Evolutionary conservation across 1,140 invertebrate genomes (phyloP).

Genomic region (Papilio dardanus): DNA sequence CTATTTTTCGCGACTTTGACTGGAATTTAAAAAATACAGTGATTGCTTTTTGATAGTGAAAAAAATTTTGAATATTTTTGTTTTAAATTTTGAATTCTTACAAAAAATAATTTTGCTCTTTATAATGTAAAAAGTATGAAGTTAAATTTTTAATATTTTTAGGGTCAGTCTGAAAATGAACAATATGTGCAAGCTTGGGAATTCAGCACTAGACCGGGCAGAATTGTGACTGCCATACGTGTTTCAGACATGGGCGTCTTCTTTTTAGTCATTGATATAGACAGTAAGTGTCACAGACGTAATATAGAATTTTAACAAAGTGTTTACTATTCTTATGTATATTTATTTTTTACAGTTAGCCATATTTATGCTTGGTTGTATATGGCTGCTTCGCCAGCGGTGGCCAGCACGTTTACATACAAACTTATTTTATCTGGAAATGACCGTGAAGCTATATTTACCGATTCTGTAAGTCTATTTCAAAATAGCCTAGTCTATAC

Average conservation of each 20-base stretch:
- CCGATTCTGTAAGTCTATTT: constrained; percentile 66
- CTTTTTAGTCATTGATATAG: constrained; percentile 75
- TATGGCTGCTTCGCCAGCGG: constrained; percentile 73
- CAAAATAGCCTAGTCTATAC: background rate
- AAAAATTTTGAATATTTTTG: no score
- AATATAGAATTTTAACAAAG: background rate
- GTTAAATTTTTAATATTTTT: constrained; percentile 44
- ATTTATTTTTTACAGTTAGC: constrained; percentile 48
- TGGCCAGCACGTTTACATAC: constrained; percentile 67
- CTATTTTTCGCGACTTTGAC: no score
- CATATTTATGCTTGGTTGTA: constrained; percentile 65
- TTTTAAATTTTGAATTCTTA: no score
- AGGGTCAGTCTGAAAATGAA: constrained; percentile 73
- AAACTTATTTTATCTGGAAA: constrained; percentile 74
- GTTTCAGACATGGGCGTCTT: constrained; percentile 75
- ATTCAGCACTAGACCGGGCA: constrained; percentile 66
- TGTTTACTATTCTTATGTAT: background rate
- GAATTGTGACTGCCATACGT: constrained; percentile 69
- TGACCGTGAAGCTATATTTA: constrained; percentile 76
- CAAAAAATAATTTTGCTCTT: no score
- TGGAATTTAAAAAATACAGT: no score
- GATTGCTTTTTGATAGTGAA: no score
- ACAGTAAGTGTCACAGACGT: constrained; percentile 53
- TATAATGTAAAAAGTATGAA: no score
- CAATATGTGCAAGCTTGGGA: constrained; percentile 77